A percentile compares a stretch with the other conserved stretches of the same genome.
Conservation (phyloP, 2,113 vertebrate species). For the Clupea harengus region DNA sequence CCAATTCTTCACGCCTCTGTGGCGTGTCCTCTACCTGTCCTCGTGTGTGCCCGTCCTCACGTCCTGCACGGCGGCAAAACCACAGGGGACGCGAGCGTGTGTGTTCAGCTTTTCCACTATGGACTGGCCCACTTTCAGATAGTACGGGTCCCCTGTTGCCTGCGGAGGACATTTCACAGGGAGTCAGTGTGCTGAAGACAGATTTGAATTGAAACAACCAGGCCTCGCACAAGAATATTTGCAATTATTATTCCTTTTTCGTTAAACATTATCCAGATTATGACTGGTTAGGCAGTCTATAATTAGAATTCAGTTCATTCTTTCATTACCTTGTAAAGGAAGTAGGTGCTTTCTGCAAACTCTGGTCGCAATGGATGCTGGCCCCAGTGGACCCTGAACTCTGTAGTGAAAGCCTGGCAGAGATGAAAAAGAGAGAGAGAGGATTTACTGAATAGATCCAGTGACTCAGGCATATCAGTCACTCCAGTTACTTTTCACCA, state of each 20-base stretch:
- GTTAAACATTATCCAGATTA: no score
- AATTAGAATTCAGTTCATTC: not conserved
- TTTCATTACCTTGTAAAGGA: constrained; percentile 85
- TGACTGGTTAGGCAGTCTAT: not conserved
- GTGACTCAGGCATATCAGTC: not conserved
- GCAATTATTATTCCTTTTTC: no score
- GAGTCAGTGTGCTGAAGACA: not conserved
- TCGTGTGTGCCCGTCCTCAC: constrained; percentile 97
- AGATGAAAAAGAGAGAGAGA: not conserved
- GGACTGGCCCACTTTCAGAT: constrained; percentile 93
- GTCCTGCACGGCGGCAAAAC: constrained; percentile 97
- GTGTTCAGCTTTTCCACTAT: constrained; percentile 93
- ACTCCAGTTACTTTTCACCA: no score
- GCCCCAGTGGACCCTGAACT: constrained; percentile 98
- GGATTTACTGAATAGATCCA: not conserved
- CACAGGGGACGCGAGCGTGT: constrained; percentile 93
- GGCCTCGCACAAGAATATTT: no score
- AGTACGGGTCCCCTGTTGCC: constrained; percentile 97
- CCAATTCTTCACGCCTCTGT: no score
- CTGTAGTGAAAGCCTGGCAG: constrained; percentile 92
- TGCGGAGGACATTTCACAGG: constrained; percentile 44
- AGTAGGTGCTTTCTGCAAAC: constrained; percentile 99
- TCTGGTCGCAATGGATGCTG: constrained; percentile 96
- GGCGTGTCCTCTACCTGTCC: constrained; percentile 80
- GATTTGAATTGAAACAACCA: no score